Evolutionary conservation across 2,113 vertebrate species (phyloP).

Genomic region (Calypte anna): DNA sequence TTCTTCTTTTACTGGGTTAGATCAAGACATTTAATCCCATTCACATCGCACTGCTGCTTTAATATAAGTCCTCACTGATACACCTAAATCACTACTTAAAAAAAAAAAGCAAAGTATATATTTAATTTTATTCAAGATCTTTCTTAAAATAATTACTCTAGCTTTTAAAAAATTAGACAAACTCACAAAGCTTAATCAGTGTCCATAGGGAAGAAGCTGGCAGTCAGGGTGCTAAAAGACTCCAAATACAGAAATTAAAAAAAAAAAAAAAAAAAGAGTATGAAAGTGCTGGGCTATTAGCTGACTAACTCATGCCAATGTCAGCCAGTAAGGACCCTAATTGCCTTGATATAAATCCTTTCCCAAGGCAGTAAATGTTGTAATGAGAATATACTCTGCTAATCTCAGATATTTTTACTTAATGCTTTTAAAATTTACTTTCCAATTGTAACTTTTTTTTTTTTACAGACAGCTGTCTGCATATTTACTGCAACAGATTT

Average conservation of each 20-base stretch:
- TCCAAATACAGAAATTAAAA: background rate
- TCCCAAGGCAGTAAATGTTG: background rate
- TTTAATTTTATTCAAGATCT: background rate
- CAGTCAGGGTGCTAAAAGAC: background rate
- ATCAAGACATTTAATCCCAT: background rate
- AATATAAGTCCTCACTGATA: background rate
- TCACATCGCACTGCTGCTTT: background rate
- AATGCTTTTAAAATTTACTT: background rate
- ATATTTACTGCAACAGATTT: background rate
- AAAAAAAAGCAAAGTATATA: background rate
- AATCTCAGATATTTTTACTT: background rate
- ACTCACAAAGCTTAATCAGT: constrained; percentile 14
- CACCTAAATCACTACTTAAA: background rate
- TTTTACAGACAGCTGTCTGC: background rate
- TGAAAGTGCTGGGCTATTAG: background rate
- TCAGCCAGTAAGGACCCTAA: constrained; percentile 7
- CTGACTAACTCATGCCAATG: background rate
- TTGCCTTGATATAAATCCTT: background rate
- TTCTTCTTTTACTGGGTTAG: background rate
- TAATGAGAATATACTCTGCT: background rate
- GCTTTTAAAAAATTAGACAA: background rate
- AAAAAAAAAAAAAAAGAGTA: background rate
- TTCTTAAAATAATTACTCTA: background rate
- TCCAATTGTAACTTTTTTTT: background rate
- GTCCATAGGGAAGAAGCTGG: background rate